Evolutionary conservation across 2,888 invertebrate species (phyloP).

Genomic region (Rhorus exstirpatorius): DNA sequence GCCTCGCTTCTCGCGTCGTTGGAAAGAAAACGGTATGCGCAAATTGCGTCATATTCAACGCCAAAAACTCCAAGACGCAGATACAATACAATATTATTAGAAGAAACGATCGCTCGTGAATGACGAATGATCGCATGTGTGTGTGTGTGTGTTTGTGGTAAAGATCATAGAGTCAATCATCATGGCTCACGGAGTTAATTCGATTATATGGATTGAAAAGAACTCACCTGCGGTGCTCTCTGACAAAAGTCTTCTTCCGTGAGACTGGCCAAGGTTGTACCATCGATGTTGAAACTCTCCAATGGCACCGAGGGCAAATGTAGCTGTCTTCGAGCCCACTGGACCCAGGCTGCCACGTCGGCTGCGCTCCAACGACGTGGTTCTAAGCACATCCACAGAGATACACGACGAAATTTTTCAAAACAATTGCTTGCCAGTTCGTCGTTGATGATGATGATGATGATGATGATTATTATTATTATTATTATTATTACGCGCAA

Average conservation of each 20-base stretch:
- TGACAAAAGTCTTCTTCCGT: constrained; percentile 95
- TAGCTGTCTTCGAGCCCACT: constrained; percentile 94
- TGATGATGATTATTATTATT: no score
- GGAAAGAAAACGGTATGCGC: not conserved
- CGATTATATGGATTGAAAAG: not conserved
- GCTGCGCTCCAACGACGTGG: constrained; percentile 94
- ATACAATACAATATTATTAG: not conserved
- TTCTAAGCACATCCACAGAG: constrained; percentile 88
- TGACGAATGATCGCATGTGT: no score
- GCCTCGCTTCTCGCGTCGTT: constrained; percentile 20
- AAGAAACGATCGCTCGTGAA: no score
- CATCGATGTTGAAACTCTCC: constrained; percentile 93
- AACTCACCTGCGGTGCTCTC: constrained; percentile 92
- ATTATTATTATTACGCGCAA: not conserved
- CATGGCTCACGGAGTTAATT: no score
- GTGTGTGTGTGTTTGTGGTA: no score
- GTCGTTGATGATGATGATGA: not conserved
- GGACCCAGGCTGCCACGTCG: constrained; percentile 96
- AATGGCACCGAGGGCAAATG: constrained; percentile 91
- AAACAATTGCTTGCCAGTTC: no score
- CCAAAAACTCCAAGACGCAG: not conserved
- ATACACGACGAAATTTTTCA: not conserved
- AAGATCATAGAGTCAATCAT: no score
- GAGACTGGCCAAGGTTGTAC: constrained; percentile 91
- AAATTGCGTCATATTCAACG: constrained; percentile 1